These are phyloP conservation scores for Clepsis dumicolana DNA, from an alignment of 2,888 invertebrate species.

Conservation along the genomic window DNA sequence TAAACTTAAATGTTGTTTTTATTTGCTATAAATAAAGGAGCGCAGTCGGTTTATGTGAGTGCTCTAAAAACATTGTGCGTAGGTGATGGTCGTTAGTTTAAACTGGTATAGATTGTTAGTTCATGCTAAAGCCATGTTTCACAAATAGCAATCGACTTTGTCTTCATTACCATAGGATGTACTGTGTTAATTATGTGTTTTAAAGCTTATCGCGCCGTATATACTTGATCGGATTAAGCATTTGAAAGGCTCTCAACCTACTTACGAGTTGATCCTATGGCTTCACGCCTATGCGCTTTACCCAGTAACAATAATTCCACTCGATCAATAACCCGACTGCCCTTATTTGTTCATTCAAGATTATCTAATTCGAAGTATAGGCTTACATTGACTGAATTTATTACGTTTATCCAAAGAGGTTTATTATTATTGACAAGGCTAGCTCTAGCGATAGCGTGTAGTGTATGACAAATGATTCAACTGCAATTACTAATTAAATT, in stretches of 20 bases:
- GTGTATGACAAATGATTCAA: constrained; percentile 42
- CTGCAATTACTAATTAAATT: constrained; percentile 41
- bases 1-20: constrained; percentile 60
- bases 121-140: not conserved
- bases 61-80: constrained; percentile 65
- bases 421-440: constrained; percentile 57
- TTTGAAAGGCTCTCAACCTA: constrained; percentile 68
- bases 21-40: constrained; percentile 57
- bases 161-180: constrained; percentile 21
- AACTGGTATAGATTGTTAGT: constrained; percentile 53
- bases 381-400: constrained; percentile 36
- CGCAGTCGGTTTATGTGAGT: constrained; percentile 63
- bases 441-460: constrained; percentile 50
- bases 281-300: constrained; percentile 60
- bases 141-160: not conserved
- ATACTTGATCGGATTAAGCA: constrained; percentile 61
- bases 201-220: constrained; percentile 45
- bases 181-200: constrained; percentile 24
- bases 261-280: constrained; percentile 65
- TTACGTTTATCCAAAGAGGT: constrained; percentile 36
- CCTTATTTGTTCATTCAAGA: constrained; percentile 34
- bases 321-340: constrained; percentile 45
- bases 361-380: constrained; percentile 31
- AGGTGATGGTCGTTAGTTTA: constrained; percentile 60
- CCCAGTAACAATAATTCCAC: constrained; percentile 47